Evolutionary conservation across 2,888 invertebrate genomes (phyloP).

Genomic region (Gerris lacustris): DNA sequence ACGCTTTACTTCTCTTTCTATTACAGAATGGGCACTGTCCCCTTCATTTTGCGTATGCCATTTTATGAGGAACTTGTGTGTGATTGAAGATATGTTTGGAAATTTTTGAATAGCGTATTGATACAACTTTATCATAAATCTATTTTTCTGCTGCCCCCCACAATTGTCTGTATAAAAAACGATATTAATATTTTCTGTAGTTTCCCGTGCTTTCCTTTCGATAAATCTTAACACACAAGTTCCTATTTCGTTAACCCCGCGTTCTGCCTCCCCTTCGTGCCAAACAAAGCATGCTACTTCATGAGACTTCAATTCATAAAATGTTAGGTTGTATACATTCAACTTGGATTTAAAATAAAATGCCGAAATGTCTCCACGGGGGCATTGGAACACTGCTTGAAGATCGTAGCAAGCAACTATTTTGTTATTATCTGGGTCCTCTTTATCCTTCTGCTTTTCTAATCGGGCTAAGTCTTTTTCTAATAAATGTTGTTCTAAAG

Average conservation of each 20-base stretch:
- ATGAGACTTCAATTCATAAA: conserved; percentile 15
- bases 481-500: neutral
- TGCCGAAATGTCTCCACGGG: conserved; percentile 9
- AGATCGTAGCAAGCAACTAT: conserved; percentile 15
- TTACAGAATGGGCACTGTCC: too few species aligned
- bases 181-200: neutral
- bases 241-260: conserved; percentile 15
- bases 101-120: neutral
- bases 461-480: conserved; percentile 4
- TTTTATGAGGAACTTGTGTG: too few species aligned
- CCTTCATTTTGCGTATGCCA: too few species aligned
- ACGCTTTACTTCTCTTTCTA: too few species aligned
- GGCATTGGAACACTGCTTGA: neutral
- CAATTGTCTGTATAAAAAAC: conserved; percentile 15
- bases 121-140: neutral
- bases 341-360: conserved; percentile 18
- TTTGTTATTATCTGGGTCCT: too few species aligned
- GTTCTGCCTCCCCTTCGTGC: conserved; percentile 17
- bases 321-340: conserved; percentile 14
- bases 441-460: too few species aligned
- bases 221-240: conserved; percentile 14
- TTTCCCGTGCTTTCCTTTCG: neutral
- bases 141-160: conserved; percentile 14
- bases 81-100: too few species aligned
- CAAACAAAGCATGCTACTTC: conserved; percentile 14